phyloP scores from a whole-genome alignment of 1,140 invertebrate species.

The Diprion similis region DNA sequence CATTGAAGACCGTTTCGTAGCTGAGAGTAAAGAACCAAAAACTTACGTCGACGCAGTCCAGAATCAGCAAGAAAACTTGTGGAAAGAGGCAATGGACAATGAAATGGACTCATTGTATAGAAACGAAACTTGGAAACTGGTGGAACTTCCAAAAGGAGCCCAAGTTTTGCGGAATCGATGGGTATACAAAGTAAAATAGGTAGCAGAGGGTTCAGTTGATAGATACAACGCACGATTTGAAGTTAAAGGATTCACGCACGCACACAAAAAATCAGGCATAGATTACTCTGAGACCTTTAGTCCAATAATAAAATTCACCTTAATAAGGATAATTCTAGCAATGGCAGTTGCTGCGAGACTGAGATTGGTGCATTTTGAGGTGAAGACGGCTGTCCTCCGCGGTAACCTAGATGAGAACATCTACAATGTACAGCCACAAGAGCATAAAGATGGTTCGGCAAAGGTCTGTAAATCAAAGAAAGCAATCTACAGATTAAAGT shows the following conservation, averaged over 20 bases:
- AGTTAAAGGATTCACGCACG: slow-evolving; percentile 46
- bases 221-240: slow-evolving; percentile 50
- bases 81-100: slow-evolving; percentile 26
- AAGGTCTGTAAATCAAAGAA: slow-evolving; percentile 35
- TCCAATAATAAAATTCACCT: slow-evolving; percentile 39
- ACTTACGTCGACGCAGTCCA: slow-evolving; percentile 18
- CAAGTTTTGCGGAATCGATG: slow-evolving; percentile 42
- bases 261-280: slow-evolving; percentile 43
- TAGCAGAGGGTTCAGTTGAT: slow-evolving; percentile 30
- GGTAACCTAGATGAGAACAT: slow-evolving; percentile 53
- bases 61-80: slow-evolving; percentile 2
- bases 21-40: slow-evolving; percentile 14
- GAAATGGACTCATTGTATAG: slow-evolving; percentile 17
- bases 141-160: not conserved
- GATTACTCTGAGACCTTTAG: slow-evolving; percentile 51
- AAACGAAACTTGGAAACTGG: slow-evolving; percentile 23
- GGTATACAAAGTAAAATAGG: slow-evolving; percentile 46
- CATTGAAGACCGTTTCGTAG: not conserved
- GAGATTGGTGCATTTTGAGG: slow-evolving; percentile 42
- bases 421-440: slow-evolving; percentile 52
- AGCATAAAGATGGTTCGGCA: slow-evolving; percentile 31
- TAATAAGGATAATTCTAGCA: slow-evolving; percentile 49
- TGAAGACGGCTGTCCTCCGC: slow-evolving; percentile 57
- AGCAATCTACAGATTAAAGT: slow-evolving; percentile 47
- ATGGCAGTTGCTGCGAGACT: slow-evolving; percentile 37